Percentiles rank a stretch among this genome's conserved stretches.
phyloP scores from a whole-genome alignment of 2,113 vertebrate genomes.

The Dasyornis broadbenti region DNA sequence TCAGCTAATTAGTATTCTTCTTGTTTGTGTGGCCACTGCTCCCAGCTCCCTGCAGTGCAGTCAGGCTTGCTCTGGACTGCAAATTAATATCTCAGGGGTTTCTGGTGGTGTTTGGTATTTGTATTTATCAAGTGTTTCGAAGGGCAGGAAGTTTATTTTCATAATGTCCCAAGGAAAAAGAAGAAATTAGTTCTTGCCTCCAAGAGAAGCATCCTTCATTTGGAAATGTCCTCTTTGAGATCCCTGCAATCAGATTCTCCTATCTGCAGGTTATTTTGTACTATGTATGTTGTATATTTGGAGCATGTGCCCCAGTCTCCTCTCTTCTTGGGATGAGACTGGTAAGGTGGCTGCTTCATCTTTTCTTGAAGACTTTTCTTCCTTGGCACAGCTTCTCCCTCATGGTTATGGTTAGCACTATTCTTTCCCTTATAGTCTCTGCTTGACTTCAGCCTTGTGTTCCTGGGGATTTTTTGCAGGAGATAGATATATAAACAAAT shows the following conservation, averaged over 20 bases:
- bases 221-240: background rate
- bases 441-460: background rate
- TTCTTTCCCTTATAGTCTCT: background rate
- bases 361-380: background rate
- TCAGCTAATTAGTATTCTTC: slow-evolving; percentile 38
- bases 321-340: background rate
- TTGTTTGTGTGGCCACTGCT: background rate
- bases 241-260: background rate
- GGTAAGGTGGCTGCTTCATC: background rate
- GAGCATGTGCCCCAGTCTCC: background rate
- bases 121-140: background rate
- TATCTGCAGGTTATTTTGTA: background rate
- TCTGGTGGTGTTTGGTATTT: background rate
- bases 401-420: background rate
- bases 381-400: background rate
- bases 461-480: background rate
- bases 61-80: background rate
- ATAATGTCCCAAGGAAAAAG: background rate
- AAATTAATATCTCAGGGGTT: background rate
- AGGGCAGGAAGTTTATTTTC: background rate
- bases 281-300: background rate
- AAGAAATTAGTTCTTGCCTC: background rate
- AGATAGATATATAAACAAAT: background rate
- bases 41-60: background rate
- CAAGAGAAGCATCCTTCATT: background rate